Conservation (phyloP, 2,113 vertebrate species). For the Theropithecus gelada region DNA sequence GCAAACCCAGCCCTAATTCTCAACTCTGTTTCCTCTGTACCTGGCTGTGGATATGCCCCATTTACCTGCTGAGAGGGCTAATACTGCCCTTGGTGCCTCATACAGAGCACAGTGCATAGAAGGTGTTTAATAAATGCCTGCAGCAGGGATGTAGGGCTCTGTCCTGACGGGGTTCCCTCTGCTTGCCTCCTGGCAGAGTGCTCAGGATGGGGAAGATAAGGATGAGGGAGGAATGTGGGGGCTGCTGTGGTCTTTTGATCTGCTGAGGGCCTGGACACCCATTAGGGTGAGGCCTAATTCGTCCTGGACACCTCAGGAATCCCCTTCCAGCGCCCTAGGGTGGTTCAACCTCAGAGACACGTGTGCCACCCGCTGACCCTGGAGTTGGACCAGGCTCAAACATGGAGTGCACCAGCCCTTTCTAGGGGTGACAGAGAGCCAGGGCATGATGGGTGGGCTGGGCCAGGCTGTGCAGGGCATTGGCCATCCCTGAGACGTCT, state of each 20-base stretch:
- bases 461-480: neutral
- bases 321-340: neutral
- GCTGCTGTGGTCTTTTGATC: neutral
- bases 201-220: neutral
- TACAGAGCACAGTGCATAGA: neutral
- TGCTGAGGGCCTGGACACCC: neutral
- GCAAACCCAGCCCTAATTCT: neutral
- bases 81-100: no score
- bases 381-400: neutral
- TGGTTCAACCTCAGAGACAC: conserved; percentile 18
- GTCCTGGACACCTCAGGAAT: neutral
- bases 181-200: neutral
- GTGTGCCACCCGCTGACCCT: neutral
- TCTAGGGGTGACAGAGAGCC: neutral
- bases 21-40: neutral
- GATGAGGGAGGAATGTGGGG: neutral
- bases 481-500: neutral
- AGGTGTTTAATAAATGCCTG: neutral
- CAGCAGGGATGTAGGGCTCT: neutral
- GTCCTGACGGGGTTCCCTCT: neutral
- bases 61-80: neutral
- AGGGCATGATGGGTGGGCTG: neutral
- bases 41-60: neutral
- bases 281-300: neutral
- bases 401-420: neutral